These are phyloP conservation scores for Castor canadensis DNA, from an alignment of 2,113 vertebrate genomes.

Conservation along the genomic window DNA sequence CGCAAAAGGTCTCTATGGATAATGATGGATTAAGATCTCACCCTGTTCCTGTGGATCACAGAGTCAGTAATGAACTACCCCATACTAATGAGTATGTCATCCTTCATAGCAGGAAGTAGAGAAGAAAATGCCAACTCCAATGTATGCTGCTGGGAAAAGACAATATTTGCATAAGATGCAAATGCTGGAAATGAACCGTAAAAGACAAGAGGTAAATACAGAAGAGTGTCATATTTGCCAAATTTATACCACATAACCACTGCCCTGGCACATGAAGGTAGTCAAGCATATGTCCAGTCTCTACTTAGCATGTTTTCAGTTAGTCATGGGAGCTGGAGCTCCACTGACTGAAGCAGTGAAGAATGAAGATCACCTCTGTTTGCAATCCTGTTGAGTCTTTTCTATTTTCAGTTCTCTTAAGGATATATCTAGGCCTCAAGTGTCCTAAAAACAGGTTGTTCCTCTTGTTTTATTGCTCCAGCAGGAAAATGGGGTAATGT, in stretches of 20 bases:
- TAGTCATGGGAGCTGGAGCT: not conserved
- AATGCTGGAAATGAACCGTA: conserved; percentile 84
- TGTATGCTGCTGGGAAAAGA: conserved; percentile 74
- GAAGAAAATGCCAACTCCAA: conserved; percentile 66
- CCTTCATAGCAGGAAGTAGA: conserved; percentile 74
- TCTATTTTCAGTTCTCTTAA: not conserved
- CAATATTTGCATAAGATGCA: conserved; percentile 87
- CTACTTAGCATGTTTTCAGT: not conserved
- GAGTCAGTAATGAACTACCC: conserved; percentile 27
- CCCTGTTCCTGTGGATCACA: not conserved
- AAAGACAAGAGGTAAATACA: conserved; percentile 80
- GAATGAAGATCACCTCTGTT: not conserved
- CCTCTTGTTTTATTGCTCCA: not conserved
- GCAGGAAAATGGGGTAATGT: not conserved
- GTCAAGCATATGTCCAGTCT: not conserved
- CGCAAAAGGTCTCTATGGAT: not conserved
- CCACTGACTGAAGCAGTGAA: not conserved
- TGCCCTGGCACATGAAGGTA: not conserved
- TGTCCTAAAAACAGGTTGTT: not conserved
- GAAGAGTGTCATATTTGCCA: not conserved
- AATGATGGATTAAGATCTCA: not conserved
- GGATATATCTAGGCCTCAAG: not conserved
- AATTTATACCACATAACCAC: too few species aligned
- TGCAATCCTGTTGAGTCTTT: not conserved
- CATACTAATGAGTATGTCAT: conserved; percentile 38